Percentiles rank a stretch among this genome's conserved stretches.
Conservation (phyloP, 1,140 invertebrate genomes). For the Metaphire vulgaris region DNA sequence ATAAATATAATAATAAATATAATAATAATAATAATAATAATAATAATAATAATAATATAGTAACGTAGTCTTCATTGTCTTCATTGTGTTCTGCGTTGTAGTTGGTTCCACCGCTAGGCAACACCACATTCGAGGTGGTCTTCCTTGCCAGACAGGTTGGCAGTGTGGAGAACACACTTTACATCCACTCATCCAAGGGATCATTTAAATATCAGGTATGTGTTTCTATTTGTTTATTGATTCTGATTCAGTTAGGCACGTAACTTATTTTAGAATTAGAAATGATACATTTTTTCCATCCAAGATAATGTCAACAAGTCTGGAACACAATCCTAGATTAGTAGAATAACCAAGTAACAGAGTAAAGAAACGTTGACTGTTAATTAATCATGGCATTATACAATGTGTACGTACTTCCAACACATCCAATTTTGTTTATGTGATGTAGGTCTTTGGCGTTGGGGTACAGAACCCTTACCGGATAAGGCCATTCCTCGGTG, state of each 20-base stretch:
- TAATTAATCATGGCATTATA: not conserved
- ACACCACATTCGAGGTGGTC: constrained; percentile 90
- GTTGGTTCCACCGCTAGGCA: constrained; percentile 77
- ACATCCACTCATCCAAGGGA: constrained; percentile 87
- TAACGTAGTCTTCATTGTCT: no score
- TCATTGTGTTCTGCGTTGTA: no score
- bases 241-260: not conserved
- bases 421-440: constrained; percentile 3
- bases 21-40: no score
- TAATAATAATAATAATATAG: no score
- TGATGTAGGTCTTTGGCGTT: constrained; percentile 65
- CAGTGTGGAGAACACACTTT: constrained; percentile 75
- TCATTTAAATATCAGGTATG: constrained; percentile 70
- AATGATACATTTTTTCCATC: not conserved
- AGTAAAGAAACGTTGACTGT: not conserved
- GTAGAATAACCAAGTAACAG: no score
- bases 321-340: no score
- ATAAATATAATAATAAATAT: no score
- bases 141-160: constrained; percentile 86
- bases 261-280: not conserved
- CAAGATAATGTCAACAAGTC: no score
- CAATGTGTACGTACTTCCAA: no score
- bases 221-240: constrained; percentile 29
- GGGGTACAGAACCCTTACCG: constrained; percentile 80
- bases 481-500: constrained; percentile 76